phyloP scores from a whole-genome alignment of 2,888 invertebrate species.

The Anticlea derivata region DNA sequence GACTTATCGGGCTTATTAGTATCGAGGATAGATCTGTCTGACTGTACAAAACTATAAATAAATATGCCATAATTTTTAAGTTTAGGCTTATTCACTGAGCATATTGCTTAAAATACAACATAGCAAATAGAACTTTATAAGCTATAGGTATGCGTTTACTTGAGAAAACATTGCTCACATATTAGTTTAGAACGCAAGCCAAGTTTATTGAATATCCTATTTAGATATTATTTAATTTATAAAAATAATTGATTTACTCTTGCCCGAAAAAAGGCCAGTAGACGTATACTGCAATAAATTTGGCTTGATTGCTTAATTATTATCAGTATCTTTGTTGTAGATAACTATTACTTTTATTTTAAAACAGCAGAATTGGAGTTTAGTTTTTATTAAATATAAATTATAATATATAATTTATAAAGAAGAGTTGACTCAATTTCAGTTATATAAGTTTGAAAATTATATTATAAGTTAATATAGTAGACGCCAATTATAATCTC shows the following conservation, averaged over 20 bases:
- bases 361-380: background rate
- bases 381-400: background rate
- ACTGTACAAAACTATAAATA: constrained; percentile 30
- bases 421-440: constrained; percentile 6
- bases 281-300: constrained; percentile 25
- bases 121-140: background rate
- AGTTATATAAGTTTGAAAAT: background rate
- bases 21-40: too few species aligned
- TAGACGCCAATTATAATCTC: constrained; percentile 24
- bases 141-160: constrained; percentile 6
- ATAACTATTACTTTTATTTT: background rate
- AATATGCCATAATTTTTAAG: constrained; percentile 62
- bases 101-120: constrained; percentile 4
- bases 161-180: constrained; percentile 34
- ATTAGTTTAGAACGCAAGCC: constrained; percentile 11
- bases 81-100: constrained; percentile 34
- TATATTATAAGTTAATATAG: constrained; percentile 5
- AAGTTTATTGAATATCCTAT: constrained; percentile 18
- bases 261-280: constrained; percentile 46
- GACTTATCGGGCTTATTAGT: too few species aligned
- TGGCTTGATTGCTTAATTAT: constrained; percentile 33
- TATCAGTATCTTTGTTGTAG: constrained; percentile 1
- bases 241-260: constrained; percentile 6
- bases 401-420: background rate
- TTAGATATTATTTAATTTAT: constrained; percentile 8